Percentiles rank a stretch among this genome's conserved stretches.
These are phyloP conservation scores for Aethina tumida DNA, from an alignment of 1,140 invertebrate species.

Conservation along the genomic window DNA sequence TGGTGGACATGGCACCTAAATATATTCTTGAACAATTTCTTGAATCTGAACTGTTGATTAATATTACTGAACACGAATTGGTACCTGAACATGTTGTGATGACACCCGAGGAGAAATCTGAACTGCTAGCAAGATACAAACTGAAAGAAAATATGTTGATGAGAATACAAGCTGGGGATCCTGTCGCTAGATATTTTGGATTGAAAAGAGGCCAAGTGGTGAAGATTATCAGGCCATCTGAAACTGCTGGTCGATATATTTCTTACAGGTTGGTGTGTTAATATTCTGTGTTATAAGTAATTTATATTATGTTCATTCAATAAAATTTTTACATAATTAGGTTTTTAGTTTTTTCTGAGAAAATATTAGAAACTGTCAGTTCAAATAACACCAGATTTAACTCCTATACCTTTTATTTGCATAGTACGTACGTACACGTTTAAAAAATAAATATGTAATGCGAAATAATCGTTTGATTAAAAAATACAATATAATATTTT, in stretches of 20 bases:
- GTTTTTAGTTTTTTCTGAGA: too few relatives aligned
- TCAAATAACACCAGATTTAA: too few relatives aligned
- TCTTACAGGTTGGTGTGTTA: slow-evolving; percentile 3
- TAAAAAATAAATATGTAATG: too few relatives aligned
- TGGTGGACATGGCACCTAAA: slow-evolving; percentile 98
- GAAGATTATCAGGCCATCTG: slow-evolving; percentile 3
- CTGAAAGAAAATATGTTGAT: slow-evolving; percentile 98
- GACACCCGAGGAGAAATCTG: slow-evolving; percentile 94
- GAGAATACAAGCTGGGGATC: slow-evolving; percentile 97
- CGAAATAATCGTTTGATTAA: too few relatives aligned
- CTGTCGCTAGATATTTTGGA: slow-evolving; percentile 95
- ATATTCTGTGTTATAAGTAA: too few relatives aligned
- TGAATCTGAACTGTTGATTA: slow-evolving; percentile 96
- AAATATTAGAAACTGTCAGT: too few relatives aligned
- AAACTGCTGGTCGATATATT: slow-evolving; percentile 4
- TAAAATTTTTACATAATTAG: too few relatives aligned
- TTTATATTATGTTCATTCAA: too few relatives aligned
- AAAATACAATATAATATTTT: too few relatives aligned
- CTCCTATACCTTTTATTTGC: too few relatives aligned
- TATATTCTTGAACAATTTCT: slow-evolving; percentile 98
- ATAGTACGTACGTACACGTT: too few relatives aligned
- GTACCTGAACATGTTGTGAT: slow-evolving; percentile 98
- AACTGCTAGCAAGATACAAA: slow-evolving; percentile 89
- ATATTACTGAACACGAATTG: slow-evolving; percentile 98
- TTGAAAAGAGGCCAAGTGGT: slow-evolving; percentile 67